Conservation (phyloP, 2,797 vertebrate species). For the Orestias chungarensis region DNA sequence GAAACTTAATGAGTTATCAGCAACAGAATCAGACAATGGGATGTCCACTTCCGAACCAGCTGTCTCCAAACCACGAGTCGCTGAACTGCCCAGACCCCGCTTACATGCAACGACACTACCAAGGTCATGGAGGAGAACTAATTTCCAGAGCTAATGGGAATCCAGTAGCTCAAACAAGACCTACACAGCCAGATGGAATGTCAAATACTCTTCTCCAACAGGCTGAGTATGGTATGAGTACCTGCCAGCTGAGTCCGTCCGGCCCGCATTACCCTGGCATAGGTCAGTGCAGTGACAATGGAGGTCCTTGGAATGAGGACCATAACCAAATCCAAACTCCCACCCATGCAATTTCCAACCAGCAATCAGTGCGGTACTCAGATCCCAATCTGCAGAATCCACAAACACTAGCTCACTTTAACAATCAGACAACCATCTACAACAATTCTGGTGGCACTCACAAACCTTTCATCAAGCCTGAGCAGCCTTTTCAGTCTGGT, state of each 20-base stretch:
- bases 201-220: slow-evolving; percentile 83
- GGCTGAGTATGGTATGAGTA: slow-evolving; percentile 83
- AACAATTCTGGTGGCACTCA: slow-evolving; percentile 76
- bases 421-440: slow-evolving; percentile 78
- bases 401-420: slow-evolving; percentile 71
- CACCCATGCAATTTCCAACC: slow-evolving; percentile 62
- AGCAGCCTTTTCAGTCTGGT: slow-evolving; percentile 85
- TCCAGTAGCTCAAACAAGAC: slow-evolving; percentile 63
- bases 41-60: slow-evolving; percentile 69
- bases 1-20: slow-evolving; percentile 83
- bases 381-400: slow-evolving; percentile 70
- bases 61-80: slow-evolving; percentile 77
- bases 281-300: slow-evolving; percentile 58
- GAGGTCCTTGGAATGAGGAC: slow-evolving; percentile 79
- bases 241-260: slow-evolving; percentile 85
- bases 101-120: slow-evolving; percentile 77
- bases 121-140: slow-evolving; percentile 64
- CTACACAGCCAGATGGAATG: slow-evolving; percentile 68
- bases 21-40: slow-evolving; percentile 73
- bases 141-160: slow-evolving; percentile 47
- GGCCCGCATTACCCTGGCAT: slow-evolving; percentile 76
- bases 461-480: slow-evolving; percentile 90
- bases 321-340: slow-evolving; percentile 70
- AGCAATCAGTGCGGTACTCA: slow-evolving; percentile 69
- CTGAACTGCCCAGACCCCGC: slow-evolving; percentile 78